These are phyloP conservation scores for Eupithecia inturbata DNA, from an alignment of 2,888 invertebrate genomes.

Conservation along the genomic window DNA sequence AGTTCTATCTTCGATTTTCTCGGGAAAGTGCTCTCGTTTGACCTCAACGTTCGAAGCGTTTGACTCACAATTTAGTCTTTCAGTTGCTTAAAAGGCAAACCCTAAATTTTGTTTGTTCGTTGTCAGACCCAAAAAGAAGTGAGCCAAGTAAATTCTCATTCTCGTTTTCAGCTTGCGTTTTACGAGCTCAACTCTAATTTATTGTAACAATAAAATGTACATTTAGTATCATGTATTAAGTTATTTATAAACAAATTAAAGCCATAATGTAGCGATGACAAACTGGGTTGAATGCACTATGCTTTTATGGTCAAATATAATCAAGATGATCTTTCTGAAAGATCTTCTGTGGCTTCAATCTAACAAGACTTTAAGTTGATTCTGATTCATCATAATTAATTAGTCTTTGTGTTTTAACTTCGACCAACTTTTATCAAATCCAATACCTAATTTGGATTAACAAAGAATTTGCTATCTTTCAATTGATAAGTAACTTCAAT, in stretches of 20 bases:
- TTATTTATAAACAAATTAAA: constrained; percentile 44
- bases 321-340: constrained; percentile 34
- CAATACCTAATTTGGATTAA: not conserved
- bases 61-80: not conserved
- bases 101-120: constrained; percentile 1
- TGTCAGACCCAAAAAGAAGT: constrained; percentile 32
- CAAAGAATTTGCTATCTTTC: not conserved
- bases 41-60: not conserved
- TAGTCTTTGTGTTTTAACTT: constrained; percentile 5
- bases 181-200: constrained; percentile 42
- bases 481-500: not conserved
- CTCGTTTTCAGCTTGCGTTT: constrained; percentile 39
- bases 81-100: not conserved
- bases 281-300: constrained; percentile 46
- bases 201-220: constrained; percentile 44
- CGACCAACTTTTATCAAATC: not conserved
- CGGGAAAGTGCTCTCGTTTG: not conserved
- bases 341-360: constrained; percentile 25
- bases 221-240: constrained; percentile 39
- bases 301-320: constrained; percentile 39
- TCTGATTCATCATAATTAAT: constrained; percentile 8
- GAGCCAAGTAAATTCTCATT: constrained; percentile 33
- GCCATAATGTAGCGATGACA: constrained; percentile 40
- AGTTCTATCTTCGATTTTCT: not conserved
- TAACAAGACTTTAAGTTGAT: constrained; percentile 9